Percentiles rank a stretch among this genome's conserved stretches.
Evolutionary conservation across 1,140 invertebrate genomes (phyloP).

Genomic region (Vollenhovia emeryi): DNA sequence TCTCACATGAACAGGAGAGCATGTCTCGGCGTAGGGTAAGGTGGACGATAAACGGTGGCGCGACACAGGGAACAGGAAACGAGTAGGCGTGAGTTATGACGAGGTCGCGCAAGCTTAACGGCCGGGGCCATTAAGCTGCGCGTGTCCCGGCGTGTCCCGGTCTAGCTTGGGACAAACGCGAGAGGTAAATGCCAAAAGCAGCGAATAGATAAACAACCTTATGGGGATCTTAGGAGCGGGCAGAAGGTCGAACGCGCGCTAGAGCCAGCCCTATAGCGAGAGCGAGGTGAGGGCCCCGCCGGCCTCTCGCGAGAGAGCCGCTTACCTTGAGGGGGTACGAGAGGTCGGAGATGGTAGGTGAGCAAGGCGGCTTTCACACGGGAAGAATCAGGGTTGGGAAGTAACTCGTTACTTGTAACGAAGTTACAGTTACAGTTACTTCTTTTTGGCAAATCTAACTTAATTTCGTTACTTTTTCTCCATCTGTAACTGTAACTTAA

Average conservation of each 20-base stretch:
- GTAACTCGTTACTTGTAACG: no score
- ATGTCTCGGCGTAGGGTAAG: constrained; percentile 43
- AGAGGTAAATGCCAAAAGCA: constrained; percentile 68
- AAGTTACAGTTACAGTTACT: no score
- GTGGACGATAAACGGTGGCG: constrained; percentile 10
- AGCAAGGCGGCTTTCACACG: neutral
- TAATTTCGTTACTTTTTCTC: no score
- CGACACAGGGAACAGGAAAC: constrained; percentile 64
- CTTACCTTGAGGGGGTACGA: neutral
- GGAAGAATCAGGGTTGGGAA: no score
- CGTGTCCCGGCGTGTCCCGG: neutral
- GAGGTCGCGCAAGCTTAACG: constrained; percentile 7
- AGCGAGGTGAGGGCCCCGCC: constrained; percentile 17
- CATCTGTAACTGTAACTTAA: no score
- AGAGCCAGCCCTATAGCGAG: constrained; percentile 46
- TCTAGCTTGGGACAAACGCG: constrained; percentile 45
- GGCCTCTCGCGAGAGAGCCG: neutral
- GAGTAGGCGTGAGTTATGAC: constrained; percentile 65
- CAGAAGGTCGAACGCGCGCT: constrained; percentile 70
- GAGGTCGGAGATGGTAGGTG: neutral
- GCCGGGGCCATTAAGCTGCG: neutral
- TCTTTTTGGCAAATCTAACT: no score
- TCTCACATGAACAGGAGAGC: constrained; percentile 77
- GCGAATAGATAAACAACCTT: constrained; percentile 76
- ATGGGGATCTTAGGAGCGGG: constrained; percentile 68